Base-by-base conservation (phyloP, 2,113 vertebrate species). In the Tupaia tana region DNA sequence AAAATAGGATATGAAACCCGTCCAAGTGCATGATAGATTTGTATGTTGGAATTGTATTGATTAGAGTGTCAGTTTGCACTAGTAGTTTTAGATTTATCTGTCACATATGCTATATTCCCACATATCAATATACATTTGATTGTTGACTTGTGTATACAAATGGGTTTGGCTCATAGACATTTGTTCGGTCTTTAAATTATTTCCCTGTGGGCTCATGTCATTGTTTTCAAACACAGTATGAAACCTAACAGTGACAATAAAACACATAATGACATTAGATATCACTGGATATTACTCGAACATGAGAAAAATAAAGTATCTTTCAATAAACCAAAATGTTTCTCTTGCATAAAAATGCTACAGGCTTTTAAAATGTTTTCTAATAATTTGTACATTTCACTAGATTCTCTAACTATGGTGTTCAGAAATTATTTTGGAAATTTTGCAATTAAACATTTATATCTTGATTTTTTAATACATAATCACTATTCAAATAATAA, bases 301-400 rank as follows among this genome's bases (percentile, higher is more conserved):
- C 19, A 71, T 77, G 54, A 91, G 74, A 94, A 95, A 80, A 93
- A 63, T n/a, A 88, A 94, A 85, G 19, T 34, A 66, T 89, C 58
- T 94, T 27, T 11, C 34, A 77, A 90, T 61, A 82, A 95, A 52
- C 29, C 27, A 67, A 95, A 82, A 24, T 52, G 52, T 25, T 92
- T 52, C 9, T 69, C 25, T 91, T 90, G 9, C 34, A 59, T 19
- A 71, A 15, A 20, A 61, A 70, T 1, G 10, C 67, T 71, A 80
- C 9, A 81, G 18, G 79, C 5, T 13, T 56, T 59, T 77, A 34
- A 56, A 18, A 59, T 89, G 9, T n/a, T 86, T 85, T 66, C 1
- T 1, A 88, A n/a, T 70, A 4, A 89, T 6, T 66, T 1, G 0
- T 4, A 2, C 6, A 56, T 52, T 83, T 71, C 3, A 74, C 52